A percentile compares a stretch with the other conserved stretches of the same genome.
Evolutionary conservation across 1,140 invertebrate species (phyloP).

Genomic region (Notospermus geniculatus): DNA sequence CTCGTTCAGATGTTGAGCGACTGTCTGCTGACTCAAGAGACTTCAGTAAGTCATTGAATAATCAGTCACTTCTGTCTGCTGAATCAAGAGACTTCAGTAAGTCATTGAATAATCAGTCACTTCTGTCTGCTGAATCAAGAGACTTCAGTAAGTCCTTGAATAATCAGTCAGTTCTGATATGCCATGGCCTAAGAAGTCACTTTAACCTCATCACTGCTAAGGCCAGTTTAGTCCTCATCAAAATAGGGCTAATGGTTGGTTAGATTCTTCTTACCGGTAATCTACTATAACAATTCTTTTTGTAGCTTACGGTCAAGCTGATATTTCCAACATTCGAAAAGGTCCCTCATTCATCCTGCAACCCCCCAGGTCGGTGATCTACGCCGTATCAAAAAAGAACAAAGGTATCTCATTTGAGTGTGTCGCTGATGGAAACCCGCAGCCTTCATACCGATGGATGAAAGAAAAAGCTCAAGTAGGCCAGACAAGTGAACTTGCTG

Average conservation of each 20-base stretch:
- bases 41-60: background rate
- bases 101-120: too few relatives aligned
- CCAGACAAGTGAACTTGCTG: slow-evolving; percentile 9
- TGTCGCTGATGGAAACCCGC: slow-evolving; percentile 83
- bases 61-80: too few relatives aligned
- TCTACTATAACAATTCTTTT: background rate
- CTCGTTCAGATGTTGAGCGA: background rate
- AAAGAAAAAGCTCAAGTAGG: slow-evolving; percentile 8
- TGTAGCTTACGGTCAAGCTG: slow-evolving; percentile 42
- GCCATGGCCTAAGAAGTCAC: background rate
- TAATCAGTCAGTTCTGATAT: background rate
- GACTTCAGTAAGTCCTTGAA: background rate
- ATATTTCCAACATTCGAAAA: slow-evolving; percentile 75
- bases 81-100: background rate
- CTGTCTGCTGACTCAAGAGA: background rate
- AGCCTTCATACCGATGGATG: slow-evolving; percentile 88
- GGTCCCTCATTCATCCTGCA: slow-evolving; percentile 87
- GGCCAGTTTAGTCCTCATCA: too few relatives aligned
- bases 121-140: too few relatives aligned
- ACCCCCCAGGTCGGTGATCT: slow-evolving; percentile 64
- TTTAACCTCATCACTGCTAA: background rate
- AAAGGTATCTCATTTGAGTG: slow-evolving; percentile 60
- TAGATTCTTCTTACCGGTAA: too few relatives aligned
- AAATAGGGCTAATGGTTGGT: too few relatives aligned
- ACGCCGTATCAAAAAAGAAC: slow-evolving; percentile 6